These are phyloP conservation scores for Thomomys bottae DNA, from an alignment of 2,113 vertebrate genomes.

Conservation along the genomic window DNA sequence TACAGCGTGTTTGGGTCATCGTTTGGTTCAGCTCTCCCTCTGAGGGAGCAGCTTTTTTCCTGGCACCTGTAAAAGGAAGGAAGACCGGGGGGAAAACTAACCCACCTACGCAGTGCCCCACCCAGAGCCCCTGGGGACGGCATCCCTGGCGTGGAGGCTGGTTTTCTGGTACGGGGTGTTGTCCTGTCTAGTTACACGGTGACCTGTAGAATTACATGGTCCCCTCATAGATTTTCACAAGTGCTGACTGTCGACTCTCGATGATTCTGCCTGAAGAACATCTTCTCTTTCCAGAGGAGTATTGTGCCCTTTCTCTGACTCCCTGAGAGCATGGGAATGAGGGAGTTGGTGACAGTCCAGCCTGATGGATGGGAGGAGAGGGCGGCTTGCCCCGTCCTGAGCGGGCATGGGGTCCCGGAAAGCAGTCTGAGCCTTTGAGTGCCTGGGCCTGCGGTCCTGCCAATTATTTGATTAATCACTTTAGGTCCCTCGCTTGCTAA, in stretches of 20 bases:
- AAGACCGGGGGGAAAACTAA: background rate
- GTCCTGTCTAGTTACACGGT: too few relatives aligned
- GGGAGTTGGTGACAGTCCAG: background rate
- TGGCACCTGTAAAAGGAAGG: background rate
- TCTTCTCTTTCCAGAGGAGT: background rate
- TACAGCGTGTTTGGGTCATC: background rate
- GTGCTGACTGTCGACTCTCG: background rate
- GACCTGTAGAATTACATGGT: too few relatives aligned
- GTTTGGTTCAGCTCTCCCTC: background rate
- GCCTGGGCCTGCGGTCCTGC: background rate
- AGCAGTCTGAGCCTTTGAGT: background rate
- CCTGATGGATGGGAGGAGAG: background rate
- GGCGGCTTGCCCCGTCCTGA: background rate
- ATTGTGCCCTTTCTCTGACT: background rate
- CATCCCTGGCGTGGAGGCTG: too few relatives aligned
- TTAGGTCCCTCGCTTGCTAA: background rate
- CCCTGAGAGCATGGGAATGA: background rate
- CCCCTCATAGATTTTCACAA: slow-evolving; percentile 42
- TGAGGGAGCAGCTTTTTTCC: background rate
- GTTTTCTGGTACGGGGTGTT: too few relatives aligned
- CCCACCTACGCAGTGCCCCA: background rate
- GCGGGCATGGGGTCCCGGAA: background rate
- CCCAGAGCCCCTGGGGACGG: too few relatives aligned
- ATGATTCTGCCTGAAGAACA: background rate
- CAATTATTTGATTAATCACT: background rate